Conservation (phyloP, 1,140 invertebrate genomes). For the Drosophila nigromelanica region DNA sequence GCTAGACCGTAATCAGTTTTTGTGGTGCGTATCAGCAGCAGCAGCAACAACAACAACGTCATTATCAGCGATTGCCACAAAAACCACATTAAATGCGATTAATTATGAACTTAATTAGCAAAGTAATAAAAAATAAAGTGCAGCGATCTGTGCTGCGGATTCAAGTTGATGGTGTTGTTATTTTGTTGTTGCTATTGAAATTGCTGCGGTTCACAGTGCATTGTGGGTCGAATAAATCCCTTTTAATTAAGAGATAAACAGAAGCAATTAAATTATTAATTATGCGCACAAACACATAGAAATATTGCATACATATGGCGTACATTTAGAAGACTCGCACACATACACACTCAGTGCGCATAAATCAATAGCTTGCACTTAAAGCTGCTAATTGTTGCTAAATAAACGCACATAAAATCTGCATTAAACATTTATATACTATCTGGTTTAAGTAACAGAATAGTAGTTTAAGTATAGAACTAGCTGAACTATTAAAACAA, state of each 20-base stretch:
- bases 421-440: slow-evolving; percentile 55
- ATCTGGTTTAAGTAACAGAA: slow-evolving; percentile 1
- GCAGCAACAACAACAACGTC: slow-evolving; percentile 26
- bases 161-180: slow-evolving; percentile 19
- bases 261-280: slow-evolving; percentile 83
- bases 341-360: slow-evolving; percentile 44
- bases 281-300: slow-evolving; percentile 55
- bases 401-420: slow-evolving; percentile 63
- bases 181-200: slow-evolving; percentile 30
- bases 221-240: slow-evolving; percentile 77
- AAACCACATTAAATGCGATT: slow-evolving; percentile 66
- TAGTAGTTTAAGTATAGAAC: background rate
- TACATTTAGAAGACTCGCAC: slow-evolving; percentile 9
- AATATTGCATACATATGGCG: slow-evolving; percentile 42
- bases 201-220: slow-evolving; percentile 28
- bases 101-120: slow-evolving; percentile 81
- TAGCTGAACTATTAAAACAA: slow-evolving; percentile 14
- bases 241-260: slow-evolving; percentile 83
- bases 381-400: slow-evolving; percentile 76
- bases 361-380: slow-evolving; percentile 71
- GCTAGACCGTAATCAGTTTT: slow-evolving; percentile 68
- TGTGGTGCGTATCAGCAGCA: slow-evolving; percentile 44
- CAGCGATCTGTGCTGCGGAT: slow-evolving; percentile 47
- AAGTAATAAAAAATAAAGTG: slow-evolving; percentile 77
- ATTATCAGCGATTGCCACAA: slow-evolving; percentile 35